These are phyloP conservation scores for Phocides pigmalion DNA, from an alignment of 1,140 invertebrate genomes.

Conservation along the genomic window DNA sequence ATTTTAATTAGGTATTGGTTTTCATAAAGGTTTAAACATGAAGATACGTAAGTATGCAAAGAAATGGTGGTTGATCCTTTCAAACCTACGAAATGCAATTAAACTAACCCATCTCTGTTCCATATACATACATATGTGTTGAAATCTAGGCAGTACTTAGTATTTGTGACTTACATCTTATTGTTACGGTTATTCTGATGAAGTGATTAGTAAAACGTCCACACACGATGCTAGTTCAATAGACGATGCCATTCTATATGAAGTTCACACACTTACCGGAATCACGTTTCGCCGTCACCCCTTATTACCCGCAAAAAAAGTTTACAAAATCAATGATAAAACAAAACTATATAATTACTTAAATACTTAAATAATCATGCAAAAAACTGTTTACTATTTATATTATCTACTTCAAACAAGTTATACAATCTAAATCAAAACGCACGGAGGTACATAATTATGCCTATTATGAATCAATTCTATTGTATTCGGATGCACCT, in stretches of 20 bases:
- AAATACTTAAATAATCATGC: constrained; percentile 4
- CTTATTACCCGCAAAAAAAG: constrained; percentile 71
- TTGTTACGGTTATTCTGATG: background rate
- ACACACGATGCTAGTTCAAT: constrained; percentile 36
- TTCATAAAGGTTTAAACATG: too few relatives aligned
- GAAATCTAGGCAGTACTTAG: background rate
- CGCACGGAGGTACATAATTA: too few relatives aligned
- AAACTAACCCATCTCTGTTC: too few relatives aligned
- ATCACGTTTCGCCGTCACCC: constrained; percentile 55
- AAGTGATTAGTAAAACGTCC: constrained; percentile 46
- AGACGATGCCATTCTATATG: constrained; percentile 48
- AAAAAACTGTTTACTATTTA: background rate
- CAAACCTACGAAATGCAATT: too few relatives aligned
- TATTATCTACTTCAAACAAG: too few relatives aligned
- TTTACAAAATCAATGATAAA: constrained; percentile 49
- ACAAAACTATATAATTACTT: constrained; percentile 32
- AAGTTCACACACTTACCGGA: constrained; percentile 66
- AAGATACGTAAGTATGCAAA: too few relatives aligned
- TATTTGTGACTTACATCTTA: background rate
- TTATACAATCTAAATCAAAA: too few relatives aligned
- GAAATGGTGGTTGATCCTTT: too few relatives aligned
- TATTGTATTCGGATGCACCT: too few relatives aligned
- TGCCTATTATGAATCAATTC: too few relatives aligned
- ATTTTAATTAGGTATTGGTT: too few relatives aligned
- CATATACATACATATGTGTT: too few relatives aligned